Evolutionary conservation across 2,797 vertebrate genomes (phyloP).

Genomic region (Microctenopoma stevenorrisi): DNA sequence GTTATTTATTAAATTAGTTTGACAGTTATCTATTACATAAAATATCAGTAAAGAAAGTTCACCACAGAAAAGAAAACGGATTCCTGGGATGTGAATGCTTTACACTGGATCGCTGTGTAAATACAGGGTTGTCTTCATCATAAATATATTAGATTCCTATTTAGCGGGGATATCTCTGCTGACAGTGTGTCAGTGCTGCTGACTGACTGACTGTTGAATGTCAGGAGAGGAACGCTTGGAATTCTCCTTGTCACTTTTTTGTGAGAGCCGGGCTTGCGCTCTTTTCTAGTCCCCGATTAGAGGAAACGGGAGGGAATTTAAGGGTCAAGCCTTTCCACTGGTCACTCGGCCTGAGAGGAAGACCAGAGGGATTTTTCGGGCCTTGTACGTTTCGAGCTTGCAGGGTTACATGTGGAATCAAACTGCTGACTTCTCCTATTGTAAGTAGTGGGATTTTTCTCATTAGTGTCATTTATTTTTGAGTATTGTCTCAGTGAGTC

Average conservation of each 20-base stretch:
- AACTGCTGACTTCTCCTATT: background rate
- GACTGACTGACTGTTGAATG: too few relatives aligned
- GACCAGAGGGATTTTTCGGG: constrained; percentile 17
- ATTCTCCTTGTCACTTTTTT: constrained; percentile 17
- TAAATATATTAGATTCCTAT: too few relatives aligned
- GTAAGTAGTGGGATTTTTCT: background rate
- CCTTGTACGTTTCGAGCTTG: background rate
- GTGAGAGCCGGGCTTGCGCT: background rate
- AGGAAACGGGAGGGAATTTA: constrained; percentile 23
- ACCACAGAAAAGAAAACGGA: too few relatives aligned
- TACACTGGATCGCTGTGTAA: too few relatives aligned
- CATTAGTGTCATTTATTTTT: background rate
- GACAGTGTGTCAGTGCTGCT: too few relatives aligned
- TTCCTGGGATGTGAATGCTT: too few relatives aligned
- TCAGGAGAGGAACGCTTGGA: background rate
- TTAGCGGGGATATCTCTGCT: too few relatives aligned
- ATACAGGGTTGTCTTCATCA: too few relatives aligned
- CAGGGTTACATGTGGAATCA: too few relatives aligned
- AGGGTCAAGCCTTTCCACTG: constrained; percentile 19
- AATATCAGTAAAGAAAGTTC: too few relatives aligned
- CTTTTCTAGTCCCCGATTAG: constrained; percentile 30
- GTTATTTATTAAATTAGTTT: too few relatives aligned
- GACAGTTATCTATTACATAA: too few relatives aligned
- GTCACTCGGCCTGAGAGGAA: constrained; percentile 39
- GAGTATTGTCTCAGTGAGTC: background rate